Percentiles rank a stretch among this genome's conserved stretches.
phyloP scores from a whole-genome alignment of 2,797 vertebrate species.

The Borostomias antarcticus region DNA sequence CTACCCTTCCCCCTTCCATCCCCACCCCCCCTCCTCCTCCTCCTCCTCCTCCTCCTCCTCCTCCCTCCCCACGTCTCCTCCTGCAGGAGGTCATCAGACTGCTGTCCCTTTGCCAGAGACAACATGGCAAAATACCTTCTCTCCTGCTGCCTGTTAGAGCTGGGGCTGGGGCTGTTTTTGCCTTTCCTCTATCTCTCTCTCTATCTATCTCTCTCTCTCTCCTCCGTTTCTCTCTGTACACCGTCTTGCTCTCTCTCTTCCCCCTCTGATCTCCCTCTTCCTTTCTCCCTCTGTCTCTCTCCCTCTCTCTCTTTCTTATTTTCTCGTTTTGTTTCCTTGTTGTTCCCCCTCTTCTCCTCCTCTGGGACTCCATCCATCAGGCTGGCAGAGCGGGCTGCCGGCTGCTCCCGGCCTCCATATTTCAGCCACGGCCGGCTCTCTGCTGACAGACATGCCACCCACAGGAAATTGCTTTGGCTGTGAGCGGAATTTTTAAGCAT shows the following conservation, averaged over 20 bases:
- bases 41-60: slow-evolving; percentile 28
- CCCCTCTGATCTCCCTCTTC: slow-evolving; percentile 7
- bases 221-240: slow-evolving; percentile 33
- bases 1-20: slow-evolving; percentile 12
- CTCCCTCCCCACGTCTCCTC: slow-evolving; percentile 29
- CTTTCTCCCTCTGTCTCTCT: slow-evolving; percentile 13
- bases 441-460: slow-evolving; percentile 96
- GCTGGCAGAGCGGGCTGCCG: slow-evolving; percentile 93
- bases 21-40: not conserved
- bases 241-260: slow-evolving; percentile 31
- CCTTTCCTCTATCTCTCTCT: slow-evolving; percentile 24
- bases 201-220: slow-evolving; percentile 28
- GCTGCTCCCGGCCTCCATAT: slow-evolving; percentile 94
- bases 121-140: too few species aligned
- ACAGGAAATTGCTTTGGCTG: slow-evolving; percentile 97
- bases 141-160: too few species aligned
- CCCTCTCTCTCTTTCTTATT: slow-evolving; percentile 72
- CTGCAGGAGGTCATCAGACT: too few species aligned
- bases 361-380: slow-evolving; percentile 91
- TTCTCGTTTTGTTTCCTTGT: slow-evolving; percentile 14
- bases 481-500: slow-evolving; percentile 98
- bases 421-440: slow-evolving; percentile 96
- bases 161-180: too few species aligned
- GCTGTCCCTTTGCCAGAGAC: too few species aligned
- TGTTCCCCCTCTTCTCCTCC: slow-evolving; percentile 67